phyloP scores from a whole-genome alignment of 2,797 vertebrate species.

The Parotocinclus haroldoi region DNA sequence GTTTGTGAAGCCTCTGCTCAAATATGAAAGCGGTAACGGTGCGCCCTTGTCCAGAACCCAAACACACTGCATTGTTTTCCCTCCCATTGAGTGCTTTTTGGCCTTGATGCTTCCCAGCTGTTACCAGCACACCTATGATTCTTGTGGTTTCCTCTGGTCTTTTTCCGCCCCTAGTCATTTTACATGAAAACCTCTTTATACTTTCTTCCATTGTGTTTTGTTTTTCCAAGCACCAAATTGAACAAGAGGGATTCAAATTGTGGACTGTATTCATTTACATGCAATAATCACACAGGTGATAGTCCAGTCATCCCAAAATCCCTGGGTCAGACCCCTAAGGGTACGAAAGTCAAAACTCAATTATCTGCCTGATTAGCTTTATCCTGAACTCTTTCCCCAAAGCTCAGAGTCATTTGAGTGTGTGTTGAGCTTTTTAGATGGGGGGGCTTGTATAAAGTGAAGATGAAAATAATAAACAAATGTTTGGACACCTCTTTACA shows the following conservation, averaged over 20 bases:
- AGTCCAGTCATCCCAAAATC: conserved; percentile 47
- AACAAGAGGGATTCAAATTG: conserved; percentile 37
- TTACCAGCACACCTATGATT: conserved; percentile 37
- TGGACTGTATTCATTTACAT: conserved; percentile 52
- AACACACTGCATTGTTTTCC: conserved; percentile 40
- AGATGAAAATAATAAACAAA: too few species aligned
- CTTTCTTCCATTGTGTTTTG: conserved; percentile 7
- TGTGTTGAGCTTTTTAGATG: background rate
- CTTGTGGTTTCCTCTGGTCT: conserved; percentile 30
- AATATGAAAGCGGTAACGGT: conserved; percentile 49
- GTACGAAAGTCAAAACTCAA: conserved; percentile 51
- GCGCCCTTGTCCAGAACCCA: conserved; percentile 49
- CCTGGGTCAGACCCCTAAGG: conserved; percentile 48
- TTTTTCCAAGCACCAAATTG: conserved; percentile 1
- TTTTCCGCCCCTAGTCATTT: conserved; percentile 17
- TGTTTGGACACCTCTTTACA: too few species aligned
- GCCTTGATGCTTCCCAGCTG: conserved; percentile 44
- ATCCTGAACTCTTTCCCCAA: conserved; percentile 48
- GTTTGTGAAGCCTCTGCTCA: conserved; percentile 44
- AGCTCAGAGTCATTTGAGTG: conserved; percentile 39
- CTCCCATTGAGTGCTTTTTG: conserved; percentile 37
- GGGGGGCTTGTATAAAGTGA: too few species aligned
- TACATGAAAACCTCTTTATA: conserved; percentile 27
- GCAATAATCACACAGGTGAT: conserved; percentile 52
- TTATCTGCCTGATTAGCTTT: conserved; percentile 57